Conservation (phyloP, 2,888 invertebrate species). For the Tyria jacobaeae region DNA sequence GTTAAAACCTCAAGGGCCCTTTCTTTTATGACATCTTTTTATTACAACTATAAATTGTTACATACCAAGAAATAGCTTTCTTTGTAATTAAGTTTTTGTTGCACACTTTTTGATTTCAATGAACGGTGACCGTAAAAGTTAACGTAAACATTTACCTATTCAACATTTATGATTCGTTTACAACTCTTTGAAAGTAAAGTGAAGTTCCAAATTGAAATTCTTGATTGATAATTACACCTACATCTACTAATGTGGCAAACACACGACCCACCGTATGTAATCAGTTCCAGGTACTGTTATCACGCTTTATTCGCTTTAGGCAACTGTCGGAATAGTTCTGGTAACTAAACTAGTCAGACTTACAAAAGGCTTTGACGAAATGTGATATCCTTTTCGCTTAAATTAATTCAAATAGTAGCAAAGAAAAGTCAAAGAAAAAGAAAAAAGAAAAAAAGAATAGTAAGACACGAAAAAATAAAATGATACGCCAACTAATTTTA, state of each 20-base stretch:
- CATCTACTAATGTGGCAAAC: background rate
- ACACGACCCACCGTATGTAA: background rate
- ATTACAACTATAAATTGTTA: background rate
- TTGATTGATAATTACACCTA: background rate
- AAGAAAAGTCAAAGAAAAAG: too few species aligned
- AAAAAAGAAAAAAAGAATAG: too few species aligned
- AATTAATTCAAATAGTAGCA: too few species aligned
- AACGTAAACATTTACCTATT: background rate
- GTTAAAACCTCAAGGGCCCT: background rate
- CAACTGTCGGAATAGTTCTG: background rate
- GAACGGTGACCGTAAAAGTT: background rate
- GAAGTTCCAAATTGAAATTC: too few species aligned
- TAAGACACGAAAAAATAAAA: too few species aligned
- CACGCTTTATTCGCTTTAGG: background rate
- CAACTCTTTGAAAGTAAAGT: too few species aligned
- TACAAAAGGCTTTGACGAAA: too few species aligned
- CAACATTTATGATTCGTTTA: background rate
- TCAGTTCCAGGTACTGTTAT: background rate
- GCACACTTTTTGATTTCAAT: slow-evolving; percentile 4
- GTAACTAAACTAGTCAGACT: too few species aligned
- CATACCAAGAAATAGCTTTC: slow-evolving; percentile 5
- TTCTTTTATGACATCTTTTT: background rate
- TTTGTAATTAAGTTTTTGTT: slow-evolving; percentile 5
- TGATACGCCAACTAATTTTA: too few species aligned
- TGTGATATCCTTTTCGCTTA: too few species aligned